These are phyloP conservation scores for Chrysocyon brachyurus DNA, from an alignment of 2,797 vertebrate species.

Conservation along the genomic window DNA sequence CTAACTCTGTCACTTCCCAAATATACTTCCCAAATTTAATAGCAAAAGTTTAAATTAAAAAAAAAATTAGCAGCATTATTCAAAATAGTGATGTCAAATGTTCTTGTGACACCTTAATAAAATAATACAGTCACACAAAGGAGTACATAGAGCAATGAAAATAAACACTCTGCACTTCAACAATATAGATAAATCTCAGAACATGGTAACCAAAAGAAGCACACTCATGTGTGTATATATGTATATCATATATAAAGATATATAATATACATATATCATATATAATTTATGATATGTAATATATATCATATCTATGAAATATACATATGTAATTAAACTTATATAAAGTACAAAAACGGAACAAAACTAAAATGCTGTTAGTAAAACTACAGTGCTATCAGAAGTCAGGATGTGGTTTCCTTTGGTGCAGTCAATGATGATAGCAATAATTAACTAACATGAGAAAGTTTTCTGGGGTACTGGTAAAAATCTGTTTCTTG, in stretches of 20 bases:
- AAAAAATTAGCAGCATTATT: neutral
- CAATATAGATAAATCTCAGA: neutral
- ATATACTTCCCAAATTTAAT: neutral
- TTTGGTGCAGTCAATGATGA: neutral
- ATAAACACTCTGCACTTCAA: neutral
- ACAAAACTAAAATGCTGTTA: neutral
- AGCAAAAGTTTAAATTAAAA: slow-evolving; percentile 36
- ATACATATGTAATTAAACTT: neutral
- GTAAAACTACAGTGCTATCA: neutral
- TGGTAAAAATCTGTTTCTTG: neutral
- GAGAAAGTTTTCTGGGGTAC: neutral
- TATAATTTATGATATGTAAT: too few species aligned
- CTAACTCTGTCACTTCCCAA: slow-evolving; percentile 23
- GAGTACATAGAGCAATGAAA: neutral
- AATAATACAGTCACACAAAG: neutral
- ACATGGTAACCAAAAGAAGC: neutral
- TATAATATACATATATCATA: neutral
- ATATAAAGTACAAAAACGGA: neutral
- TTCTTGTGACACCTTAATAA: neutral
- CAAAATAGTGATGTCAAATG: neutral
- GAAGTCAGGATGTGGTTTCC: neutral
- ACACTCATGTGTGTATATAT: neutral
- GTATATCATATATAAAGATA: too few species aligned
- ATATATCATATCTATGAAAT: too few species aligned
- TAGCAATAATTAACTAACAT: neutral